phyloP scores from a whole-genome alignment of 2,888 invertebrate species.

The Itoplectis maculator region DNA sequence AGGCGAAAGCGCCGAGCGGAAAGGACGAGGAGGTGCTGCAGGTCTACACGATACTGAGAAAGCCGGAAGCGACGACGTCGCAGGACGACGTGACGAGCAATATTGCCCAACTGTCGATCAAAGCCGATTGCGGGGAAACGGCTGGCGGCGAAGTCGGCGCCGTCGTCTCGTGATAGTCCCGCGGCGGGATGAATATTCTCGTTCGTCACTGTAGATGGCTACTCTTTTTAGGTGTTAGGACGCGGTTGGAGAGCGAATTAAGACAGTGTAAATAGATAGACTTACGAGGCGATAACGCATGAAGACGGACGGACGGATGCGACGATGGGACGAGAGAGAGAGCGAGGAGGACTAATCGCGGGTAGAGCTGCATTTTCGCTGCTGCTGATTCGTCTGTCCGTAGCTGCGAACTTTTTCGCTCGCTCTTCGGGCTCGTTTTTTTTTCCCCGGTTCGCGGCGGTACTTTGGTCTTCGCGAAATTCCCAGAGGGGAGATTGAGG shows the following conservation, averaged over 20 bases:
- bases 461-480: too few species aligned
- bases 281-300: constrained; percentile 41
- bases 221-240: constrained; percentile 6
- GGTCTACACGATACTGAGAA: constrained; percentile 80
- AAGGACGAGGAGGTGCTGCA: constrained; percentile 71
- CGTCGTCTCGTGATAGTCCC: constrained; percentile 81
- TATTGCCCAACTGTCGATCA: constrained; percentile 79
- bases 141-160: constrained; percentile 75
- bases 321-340: not conserved
- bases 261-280: constrained; percentile 55
- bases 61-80: constrained; percentile 72
- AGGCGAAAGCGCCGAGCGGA: constrained; percentile 55
- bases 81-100: constrained; percentile 76
- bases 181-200: constrained; percentile 68
- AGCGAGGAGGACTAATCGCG: not conserved
- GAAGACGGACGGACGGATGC: not conserved
- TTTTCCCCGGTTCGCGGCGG: too few species aligned
- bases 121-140: constrained; percentile 78
- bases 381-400: too few species aligned
- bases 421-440: too few species aligned
- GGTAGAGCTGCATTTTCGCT: too few species aligned
- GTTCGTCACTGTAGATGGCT: constrained; percentile 29
- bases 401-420: too few species aligned
- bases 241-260: constrained; percentile 26
- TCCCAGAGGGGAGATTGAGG: too few species aligned